Evolutionary conservation across 2,888 invertebrate genomes (phyloP).

Genomic region (Drosophila yooni): DNA sequence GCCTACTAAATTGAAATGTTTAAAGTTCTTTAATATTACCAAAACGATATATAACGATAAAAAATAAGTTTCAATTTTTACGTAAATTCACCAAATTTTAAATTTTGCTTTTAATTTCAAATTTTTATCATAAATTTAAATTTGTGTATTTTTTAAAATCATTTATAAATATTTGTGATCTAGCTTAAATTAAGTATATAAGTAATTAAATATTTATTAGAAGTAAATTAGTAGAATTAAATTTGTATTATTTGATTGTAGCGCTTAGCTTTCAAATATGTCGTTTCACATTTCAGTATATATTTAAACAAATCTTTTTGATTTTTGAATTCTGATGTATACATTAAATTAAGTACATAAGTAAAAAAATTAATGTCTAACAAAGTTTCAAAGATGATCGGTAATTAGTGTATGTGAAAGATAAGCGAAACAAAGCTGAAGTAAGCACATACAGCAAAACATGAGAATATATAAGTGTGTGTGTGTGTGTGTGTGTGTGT

Average conservation of each 20-base stretch:
- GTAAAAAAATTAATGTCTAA: neutral
- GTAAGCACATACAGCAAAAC: neutral
- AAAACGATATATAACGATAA: neutral
- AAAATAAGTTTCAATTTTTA: neutral
- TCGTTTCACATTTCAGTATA: neutral
- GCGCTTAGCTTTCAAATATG: neutral
- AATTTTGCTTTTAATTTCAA: neutral
- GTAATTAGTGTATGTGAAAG: neutral
- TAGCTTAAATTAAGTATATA: neutral
- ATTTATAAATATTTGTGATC: neutral
- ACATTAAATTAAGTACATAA: neutral
- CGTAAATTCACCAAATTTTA: neutral
- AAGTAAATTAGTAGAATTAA: neutral
- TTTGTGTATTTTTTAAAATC: neutral
- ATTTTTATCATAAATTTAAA: no score
- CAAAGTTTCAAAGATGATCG: neutral
- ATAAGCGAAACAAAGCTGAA: neutral
- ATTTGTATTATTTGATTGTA: neutral
- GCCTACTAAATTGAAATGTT: neutral
- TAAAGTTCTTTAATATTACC: neutral
- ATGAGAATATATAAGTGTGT: no score
- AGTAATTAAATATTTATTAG: neutral
- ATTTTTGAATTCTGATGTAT: accelerated
- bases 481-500: neutral
- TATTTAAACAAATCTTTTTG: accelerated